Conservation (phyloP, 2,888 invertebrate species). For the Tubulanus polymorphus region DNA sequence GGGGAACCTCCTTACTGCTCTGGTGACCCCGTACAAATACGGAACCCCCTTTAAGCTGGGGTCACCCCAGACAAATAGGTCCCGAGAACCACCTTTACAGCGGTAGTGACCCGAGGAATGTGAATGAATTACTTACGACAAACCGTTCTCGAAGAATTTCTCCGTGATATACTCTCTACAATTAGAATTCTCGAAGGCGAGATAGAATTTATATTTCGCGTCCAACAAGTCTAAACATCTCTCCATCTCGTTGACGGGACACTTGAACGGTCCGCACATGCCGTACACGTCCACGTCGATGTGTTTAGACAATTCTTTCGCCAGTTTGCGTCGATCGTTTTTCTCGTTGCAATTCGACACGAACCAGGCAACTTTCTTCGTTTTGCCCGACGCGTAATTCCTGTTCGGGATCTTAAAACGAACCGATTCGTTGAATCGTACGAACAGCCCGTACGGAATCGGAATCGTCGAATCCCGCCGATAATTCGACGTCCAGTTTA, state of each 20-base stretch:
- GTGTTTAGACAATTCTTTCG: conserved; percentile 75
- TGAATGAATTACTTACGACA: conserved; percentile 63
- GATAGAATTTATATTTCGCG: conserved; percentile 91
- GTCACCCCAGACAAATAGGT: too few relatives aligned
- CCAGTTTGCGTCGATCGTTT: conserved; percentile 83
- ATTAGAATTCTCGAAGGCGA: conserved; percentile 96
- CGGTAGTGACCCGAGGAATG: too few relatives aligned
- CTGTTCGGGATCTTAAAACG: conserved; percentile 56
- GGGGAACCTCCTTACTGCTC: too few relatives aligned
- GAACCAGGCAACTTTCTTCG: conserved; percentile 94
- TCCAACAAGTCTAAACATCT: conserved; percentile 87
- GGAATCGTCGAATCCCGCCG: conserved; percentile 92
- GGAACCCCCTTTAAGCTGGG: too few relatives aligned
- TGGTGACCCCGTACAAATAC: too few relatives aligned
- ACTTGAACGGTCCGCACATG: conserved; percentile 42
- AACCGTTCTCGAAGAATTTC: conserved; percentile 92
- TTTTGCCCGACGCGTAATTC: conserved; percentile 71
- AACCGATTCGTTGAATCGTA: conserved; percentile 72
- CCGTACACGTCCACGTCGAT: conserved; percentile 62
- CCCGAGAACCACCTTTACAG: too few relatives aligned
- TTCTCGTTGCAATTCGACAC: conserved; percentile 94
- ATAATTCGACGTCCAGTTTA: conserved; percentile 98
- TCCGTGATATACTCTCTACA: conserved; percentile 95
- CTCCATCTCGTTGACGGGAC: conserved; percentile 66
- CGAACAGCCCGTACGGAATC: conserved; percentile 92